These are phyloP conservation scores for Anas bernieri DNA, from an alignment of 2,797 vertebrate species.

Conservation along the genomic window DNA sequence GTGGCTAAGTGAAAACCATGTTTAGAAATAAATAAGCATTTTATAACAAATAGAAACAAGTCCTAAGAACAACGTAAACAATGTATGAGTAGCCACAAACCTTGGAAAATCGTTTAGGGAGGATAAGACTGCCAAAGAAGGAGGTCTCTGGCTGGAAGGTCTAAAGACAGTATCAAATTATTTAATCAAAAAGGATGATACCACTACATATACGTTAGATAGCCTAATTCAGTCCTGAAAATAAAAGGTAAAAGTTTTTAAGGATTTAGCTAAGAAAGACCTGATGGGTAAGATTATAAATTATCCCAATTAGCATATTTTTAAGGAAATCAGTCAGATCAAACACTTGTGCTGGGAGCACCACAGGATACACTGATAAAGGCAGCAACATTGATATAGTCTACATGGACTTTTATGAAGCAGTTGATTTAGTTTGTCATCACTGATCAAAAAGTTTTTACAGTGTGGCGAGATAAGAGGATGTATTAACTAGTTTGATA, in stretches of 20 bases:
- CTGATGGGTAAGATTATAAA: conserved; percentile 9
- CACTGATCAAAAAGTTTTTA: too few species aligned
- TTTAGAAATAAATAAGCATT: conserved; percentile 3
- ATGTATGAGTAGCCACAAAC: neutral
- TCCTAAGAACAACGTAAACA: neutral
- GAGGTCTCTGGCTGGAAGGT: neutral
- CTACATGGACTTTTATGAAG: too few species aligned
- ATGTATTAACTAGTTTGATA: too few species aligned
- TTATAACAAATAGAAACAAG: neutral
- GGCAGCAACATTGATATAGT: too few species aligned
- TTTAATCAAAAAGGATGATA: neutral
- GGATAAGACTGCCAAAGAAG: neutral
- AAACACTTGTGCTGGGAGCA: neutral
- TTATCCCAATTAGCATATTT: conserved; percentile 18
- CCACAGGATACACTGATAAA: too few species aligned
- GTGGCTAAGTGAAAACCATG: neutral
- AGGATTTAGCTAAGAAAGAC: conserved; percentile 27
- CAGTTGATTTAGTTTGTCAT: too few species aligned
- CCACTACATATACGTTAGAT: neutral
- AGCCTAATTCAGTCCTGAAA: neutral
- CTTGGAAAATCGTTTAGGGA: neutral
- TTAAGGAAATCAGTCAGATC: conserved; percentile 36
- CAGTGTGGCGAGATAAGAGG: too few species aligned
- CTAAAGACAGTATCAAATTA: neutral
- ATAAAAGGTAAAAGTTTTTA: neutral